Base-by-base conservation (phyloP, 2,113 vertebrate species). In the Pygoscelis adeliae region DNA sequence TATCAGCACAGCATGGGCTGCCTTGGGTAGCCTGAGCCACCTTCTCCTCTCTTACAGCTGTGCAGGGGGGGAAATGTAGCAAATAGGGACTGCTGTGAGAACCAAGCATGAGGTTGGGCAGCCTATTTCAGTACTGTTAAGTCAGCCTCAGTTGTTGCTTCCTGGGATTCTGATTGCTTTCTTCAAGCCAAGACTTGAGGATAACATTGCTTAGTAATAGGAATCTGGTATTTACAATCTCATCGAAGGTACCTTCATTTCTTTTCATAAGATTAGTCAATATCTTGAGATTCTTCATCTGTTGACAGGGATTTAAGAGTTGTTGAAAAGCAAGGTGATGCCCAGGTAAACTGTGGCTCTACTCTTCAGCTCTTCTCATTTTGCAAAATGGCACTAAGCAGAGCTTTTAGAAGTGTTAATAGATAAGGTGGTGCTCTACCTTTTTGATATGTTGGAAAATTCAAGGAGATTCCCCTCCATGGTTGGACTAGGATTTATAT, bases 21-120 rank as follows among this genome's bases (percentile, higher is more conserved):
- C 9, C 34, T 22, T 36, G 30, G 7, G 21, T 10, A 65, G 25
- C 34, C 23, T 73, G 50, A 73, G 26, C 9, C 10, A 9, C 27
- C 6, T 38, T 50, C 44, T 73, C 13, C 12, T 4, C 23, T 40
- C 36, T 70, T 59, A 20, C 4, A 50, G 4, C 15, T 38, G 7
- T 5, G 1, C 1, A 4, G 4, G 15, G 9, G 12, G 9, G 2
- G 12, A 32, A 32, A 46, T 3, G 2, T 7, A 49, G 12, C 2
- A 22, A 4, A 2, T 58, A 52, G 65, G 29, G 44, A 30, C 25
- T 47, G 21, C 9, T 70, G 10, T 27, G n/a, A 91, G 34, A 71
- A 34, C 7, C 8, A 47, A 59, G 47, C 7, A 14, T 47, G 29
- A 59, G 21, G 21, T 0, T 56, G 32, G 26, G 15, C 13, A 93